Base-by-base conservation (phyloP, 2,888 invertebrate genomes). In the Merodon equestris region DNA sequence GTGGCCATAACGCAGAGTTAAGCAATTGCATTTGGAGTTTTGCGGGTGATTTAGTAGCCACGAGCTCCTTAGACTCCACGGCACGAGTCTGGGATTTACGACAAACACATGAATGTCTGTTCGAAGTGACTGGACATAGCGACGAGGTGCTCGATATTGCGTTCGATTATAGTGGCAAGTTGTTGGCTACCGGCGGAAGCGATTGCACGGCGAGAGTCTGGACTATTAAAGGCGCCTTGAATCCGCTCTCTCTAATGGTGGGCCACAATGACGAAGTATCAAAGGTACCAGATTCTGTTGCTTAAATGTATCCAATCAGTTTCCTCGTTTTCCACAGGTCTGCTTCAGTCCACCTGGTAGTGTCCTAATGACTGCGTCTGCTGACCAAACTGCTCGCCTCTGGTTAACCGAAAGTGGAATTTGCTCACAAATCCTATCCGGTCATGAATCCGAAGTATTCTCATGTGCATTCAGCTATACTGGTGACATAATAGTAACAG, bases 341-440 rank as follows among this genome's bases (percentile, higher is more conserved):
- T 93, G 93, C 88, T 96, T 96, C 89, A 95, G 94, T 87, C 95
- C 95, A 1, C 93, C 93, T 45, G 95, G 95, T 0, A 92, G 92
- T 3, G 91, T 92, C 75, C 87, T 96, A 13, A 89, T 96, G 82
- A 94, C 95, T 0, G 94, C 94, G 0, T 95, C 95, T 2, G 92
- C 93, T 3, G 95, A 96, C 86, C 91, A 92, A 75, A 94, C 94
- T 9, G 93, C 94, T 0, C 90, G 94, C 36, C 86, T 95, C 4
- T 96, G 95, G 95, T 67, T 86, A 10, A 88, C 92, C 0, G 90
- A 90, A 45, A 91, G 91, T 5, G 93, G 94, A 0, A 91, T 91
- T 77, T 94, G 94, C 83, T 90, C 92, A 27, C 95, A 95, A 90
- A 91, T 93, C 10, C 89, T 96, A 3, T 91, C 92, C 9, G 95